Conservation (phyloP, 2,113 vertebrate species). For the Neopipo cinnamomea region DNA sequence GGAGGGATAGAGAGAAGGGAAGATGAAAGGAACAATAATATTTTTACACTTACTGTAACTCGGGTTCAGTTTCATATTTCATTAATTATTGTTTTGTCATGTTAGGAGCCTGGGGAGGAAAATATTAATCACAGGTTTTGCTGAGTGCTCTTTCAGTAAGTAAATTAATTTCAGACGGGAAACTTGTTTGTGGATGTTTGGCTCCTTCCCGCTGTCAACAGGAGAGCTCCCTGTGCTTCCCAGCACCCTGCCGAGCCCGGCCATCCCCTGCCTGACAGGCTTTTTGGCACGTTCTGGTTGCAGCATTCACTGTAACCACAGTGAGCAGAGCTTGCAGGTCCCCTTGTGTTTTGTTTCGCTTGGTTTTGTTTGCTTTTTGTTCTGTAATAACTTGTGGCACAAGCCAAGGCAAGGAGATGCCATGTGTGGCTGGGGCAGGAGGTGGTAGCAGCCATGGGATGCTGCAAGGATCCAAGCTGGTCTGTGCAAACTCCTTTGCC, state of each 20-base stretch:
- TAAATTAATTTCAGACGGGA: slow-evolving; percentile 54
- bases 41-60: slow-evolving; percentile 52
- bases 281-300: background rate
- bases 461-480: background rate
- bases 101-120: slow-evolving; percentile 47
- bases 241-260: background rate
- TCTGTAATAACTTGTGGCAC: background rate
- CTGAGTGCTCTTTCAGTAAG: slow-evolving; percentile 60
- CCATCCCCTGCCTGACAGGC: rapidly evolving
- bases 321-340: background rate
- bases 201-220: background rate
- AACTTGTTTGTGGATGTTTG: slow-evolving; percentile 23
- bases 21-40: slow-evolving; percentile 47
- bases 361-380: background rate
- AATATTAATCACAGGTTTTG: slow-evolving; percentile 64
- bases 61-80: slow-evolving; percentile 20
- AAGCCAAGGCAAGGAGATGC: background rate
- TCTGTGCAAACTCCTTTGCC: background rate
- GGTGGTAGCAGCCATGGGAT: rapidly evolving
- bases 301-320: background rate
- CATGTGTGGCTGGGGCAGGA: background rate
- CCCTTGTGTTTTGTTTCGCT: background rate
- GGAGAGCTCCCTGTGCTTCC: background rate
- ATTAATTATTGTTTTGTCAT: slow-evolving; percentile 70
- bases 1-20: background rate